Base-by-base conservation (phyloP, 2,113 vertebrate species). In the Phodopus roborovskii region DNA sequence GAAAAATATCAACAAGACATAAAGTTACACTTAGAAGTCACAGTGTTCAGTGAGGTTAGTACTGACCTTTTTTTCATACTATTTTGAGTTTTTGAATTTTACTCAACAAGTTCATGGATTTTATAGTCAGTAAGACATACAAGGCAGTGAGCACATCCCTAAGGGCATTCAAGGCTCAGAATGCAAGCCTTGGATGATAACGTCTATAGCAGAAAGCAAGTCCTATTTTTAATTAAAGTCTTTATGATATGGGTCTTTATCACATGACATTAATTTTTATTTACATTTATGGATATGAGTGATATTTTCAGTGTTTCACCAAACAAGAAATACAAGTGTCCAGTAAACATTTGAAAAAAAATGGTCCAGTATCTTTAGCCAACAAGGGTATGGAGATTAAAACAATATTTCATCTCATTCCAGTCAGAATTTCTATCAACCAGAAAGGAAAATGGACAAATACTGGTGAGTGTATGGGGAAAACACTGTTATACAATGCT, bases 1-100 rank as follows among this genome's bases (percentile, higher is more conserved):
- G 79, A 90, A 92, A 92, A 94, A 84, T 19, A 83, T 73, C 16
- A 56, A 39, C 81, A 90, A 48, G 78, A 95, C 81, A 95, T 50
- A 79, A 0, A 50, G 28, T 15, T 90, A 22, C 50, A 71, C 8
- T 71, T 75, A 60, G 9, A 30, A 60, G 11, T 17, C 26, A 45
- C 36, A 33, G n/a, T 36, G 70, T 8, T 94, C 28, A 91, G 1
- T 60, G 42, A 16, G 9, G 20, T 70, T 81, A 73, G 48, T 64
- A 26, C 22, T 33, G 78, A 71, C 1, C 58, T 66, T 5, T n/a
- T 62, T 42, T 73, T n/a, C 62, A 15, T 79, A 62, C n/a, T 95
- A 95, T 73, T 83, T 20, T 83, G 68, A 77, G 12, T 66, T 58
- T 81, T 88, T 45, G 17, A 83, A 83, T 60, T 94, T 78, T 91